phyloP scores from a whole-genome alignment of 2,113 vertebrate genomes.

The Siniperca chuatsi region DNA sequence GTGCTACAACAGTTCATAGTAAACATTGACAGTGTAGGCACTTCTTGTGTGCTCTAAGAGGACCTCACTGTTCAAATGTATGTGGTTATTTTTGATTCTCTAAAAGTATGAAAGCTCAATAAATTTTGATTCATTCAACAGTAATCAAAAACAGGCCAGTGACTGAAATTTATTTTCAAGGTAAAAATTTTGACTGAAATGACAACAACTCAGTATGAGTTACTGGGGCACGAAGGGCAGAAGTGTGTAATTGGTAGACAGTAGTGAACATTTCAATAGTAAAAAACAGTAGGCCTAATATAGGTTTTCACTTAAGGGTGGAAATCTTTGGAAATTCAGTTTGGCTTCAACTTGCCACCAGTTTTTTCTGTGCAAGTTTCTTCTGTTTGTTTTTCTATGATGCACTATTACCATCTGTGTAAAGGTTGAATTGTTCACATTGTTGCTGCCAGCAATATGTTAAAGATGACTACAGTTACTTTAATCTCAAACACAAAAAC shows the following conservation, averaged over 20 bases:
- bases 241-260: background rate
- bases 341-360: background rate
- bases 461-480: background rate
- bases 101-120: background rate
- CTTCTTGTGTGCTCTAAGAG: background rate
- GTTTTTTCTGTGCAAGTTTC: background rate
- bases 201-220: background rate
- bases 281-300: background rate
- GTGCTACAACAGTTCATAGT: background rate
- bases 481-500: background rate
- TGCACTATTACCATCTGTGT: background rate
- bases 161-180: background rate
- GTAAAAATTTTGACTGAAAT: background rate
- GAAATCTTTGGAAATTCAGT: background rate
- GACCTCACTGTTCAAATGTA: background rate
- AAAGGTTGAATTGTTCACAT: background rate
- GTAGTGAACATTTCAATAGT: background rate
- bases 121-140: background rate
- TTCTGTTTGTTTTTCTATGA: background rate
- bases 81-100: background rate
- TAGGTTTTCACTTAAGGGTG: background rate
- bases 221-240: background rate
- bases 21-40: background rate
- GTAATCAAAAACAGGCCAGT: background rate
- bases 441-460: background rate